Percentiles rank a stretch among this genome's conserved stretches.
Conservation (phyloP, 30 jellyfish, hydroid and myxozoan genomes). For the Rhopilema esculentum region DNA sequence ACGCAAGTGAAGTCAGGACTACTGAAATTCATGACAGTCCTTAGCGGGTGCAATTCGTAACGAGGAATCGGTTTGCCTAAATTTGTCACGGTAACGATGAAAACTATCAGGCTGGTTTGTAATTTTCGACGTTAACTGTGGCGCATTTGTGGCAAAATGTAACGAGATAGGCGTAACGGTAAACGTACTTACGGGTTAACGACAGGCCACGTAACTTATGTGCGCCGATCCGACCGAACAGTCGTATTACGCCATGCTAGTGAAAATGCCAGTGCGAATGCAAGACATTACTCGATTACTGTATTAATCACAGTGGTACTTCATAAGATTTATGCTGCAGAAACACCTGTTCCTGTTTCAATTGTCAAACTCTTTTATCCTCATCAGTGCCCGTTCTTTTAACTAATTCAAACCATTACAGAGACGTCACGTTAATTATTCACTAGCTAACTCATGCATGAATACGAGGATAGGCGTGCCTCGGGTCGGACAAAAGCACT, state of each 20-base stretch:
- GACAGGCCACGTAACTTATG: background rate
- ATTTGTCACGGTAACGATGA: background rate
- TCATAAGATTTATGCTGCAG: background rate
- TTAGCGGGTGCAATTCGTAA: background rate
- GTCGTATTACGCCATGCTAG: background rate
- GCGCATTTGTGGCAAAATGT: background rate
- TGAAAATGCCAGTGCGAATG: background rate
- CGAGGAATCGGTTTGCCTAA: background rate
- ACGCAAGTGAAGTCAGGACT: background rate
- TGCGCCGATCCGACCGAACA: background rate
- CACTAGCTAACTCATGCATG: background rate
- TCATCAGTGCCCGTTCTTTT: conserved; percentile 26
- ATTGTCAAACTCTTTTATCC: conserved; percentile 43
- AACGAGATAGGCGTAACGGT: background rate
- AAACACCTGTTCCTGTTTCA: conserved; percentile 35
- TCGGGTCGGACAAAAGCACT: background rate
- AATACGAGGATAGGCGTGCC: background rate
- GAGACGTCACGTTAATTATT: background rate
- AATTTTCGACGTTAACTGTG: background rate
- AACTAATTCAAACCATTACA: background rate
- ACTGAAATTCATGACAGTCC: background rate
- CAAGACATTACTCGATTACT: background rate
- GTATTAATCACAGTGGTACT: background rate
- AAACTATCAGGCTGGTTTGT: background rate
- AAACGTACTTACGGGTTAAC: background rate